Evolutionary conservation across 2,113 vertebrate species (phyloP), one percentile per base, ranked within the genome.

Genomic region (Papio anubis): DNA sequence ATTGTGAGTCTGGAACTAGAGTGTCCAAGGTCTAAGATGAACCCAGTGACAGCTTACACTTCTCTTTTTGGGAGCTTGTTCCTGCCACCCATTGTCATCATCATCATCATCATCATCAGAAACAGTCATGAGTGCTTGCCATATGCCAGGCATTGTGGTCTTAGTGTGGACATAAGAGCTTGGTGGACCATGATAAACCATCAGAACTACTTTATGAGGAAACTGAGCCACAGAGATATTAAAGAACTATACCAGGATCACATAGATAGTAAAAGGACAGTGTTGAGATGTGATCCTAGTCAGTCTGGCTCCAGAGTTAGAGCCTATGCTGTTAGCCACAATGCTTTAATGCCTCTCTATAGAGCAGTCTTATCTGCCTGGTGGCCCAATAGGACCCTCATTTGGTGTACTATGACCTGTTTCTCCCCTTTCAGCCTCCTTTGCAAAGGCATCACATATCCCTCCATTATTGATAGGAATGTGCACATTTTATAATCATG

Each of bases 1-100:
- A 97, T 93, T 97, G 93, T 98, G 97, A 97, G 96, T 97, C 97
- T 98, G 96, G 97, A 98, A 86, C 50, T 55, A 94, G 96, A 98
- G 83, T 93, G 76, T 98, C 92, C 97, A 98, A 98, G 92, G 94
- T 97, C 96, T 96, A 98, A 98, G 94, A 98, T 91, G 70, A 97
- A 82, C 78, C 94, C 96, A 90, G 75, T 98, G 97, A 98, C 89
- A 96, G 95, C 98, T 98, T 97, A 97, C 90, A 96, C 78, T 52
- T 97, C 50, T 96, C 72, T 97, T 98, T 98, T 95, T 97, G 96
- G 43, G 70, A 68, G 20, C 50, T 78, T 89, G 27, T 40, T 45
- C 16, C 38, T 80, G 30, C 14, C 16, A 52, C 25, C n/a, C 32
- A 57, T n/a, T 52, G 6, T 35, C 8, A 43, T 75, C 5, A 17